Evolutionary conservation across 2,113 vertebrate species (phyloP).

Genomic region (Marcusenius ussheri): DNA sequence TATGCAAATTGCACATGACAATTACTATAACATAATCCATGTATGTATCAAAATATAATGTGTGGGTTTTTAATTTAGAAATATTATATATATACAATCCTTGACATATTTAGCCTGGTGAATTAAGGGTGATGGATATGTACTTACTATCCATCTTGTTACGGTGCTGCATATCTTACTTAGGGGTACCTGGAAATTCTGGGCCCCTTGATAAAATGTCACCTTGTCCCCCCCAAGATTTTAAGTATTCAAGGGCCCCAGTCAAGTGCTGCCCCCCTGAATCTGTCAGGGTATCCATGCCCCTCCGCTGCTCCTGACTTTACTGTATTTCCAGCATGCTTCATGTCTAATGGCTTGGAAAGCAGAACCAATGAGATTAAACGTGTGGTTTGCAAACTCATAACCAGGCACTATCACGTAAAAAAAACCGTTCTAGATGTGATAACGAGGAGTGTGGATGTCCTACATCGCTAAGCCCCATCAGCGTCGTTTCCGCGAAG

Average conservation of each 20-base stretch:
- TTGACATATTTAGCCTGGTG: background rate
- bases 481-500: background rate
- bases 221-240: background rate
- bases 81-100: background rate
- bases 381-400: background rate
- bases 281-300: background rate
- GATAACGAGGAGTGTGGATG: background rate
- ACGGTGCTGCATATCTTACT: background rate
- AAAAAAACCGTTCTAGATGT: background rate
- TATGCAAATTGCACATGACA: background rate
- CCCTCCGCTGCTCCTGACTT: background rate
- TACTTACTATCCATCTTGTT: background rate
- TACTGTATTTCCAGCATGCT: background rate
- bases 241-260: background rate
- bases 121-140: background rate
- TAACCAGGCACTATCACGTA: background rate
- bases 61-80: background rate
- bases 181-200: background rate
- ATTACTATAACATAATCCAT: background rate
- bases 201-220: background rate
- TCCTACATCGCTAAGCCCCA: background rate
- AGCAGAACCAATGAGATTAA: background rate
- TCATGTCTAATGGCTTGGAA: background rate
- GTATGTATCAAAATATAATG: background rate
- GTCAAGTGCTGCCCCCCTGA: background rate